Evolutionary conservation across 2,113 vertebrate genomes (phyloP).

Genomic region (Crypturellus undulatus): DNA sequence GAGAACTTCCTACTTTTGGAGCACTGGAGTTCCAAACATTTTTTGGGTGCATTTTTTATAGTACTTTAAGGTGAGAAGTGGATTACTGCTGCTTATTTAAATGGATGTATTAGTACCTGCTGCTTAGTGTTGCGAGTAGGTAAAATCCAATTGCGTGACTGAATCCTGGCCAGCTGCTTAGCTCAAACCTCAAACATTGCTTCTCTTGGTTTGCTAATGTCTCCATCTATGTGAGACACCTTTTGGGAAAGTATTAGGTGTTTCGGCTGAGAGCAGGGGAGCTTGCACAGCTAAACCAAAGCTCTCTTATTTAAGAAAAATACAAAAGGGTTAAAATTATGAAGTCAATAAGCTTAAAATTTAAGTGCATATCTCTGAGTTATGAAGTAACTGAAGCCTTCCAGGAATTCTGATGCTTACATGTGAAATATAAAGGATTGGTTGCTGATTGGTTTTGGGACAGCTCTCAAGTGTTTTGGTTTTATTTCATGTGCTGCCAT

Average conservation of each 20-base stretch:
- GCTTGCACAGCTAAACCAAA: not conserved
- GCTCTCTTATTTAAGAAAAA: not conserved
- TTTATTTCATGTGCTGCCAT: conserved; percentile 59
- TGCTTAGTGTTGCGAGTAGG: not conserved
- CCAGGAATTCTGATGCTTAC: not conserved
- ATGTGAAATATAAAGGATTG: not conserved
- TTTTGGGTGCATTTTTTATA: not conserved
- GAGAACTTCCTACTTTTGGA: not conserved
- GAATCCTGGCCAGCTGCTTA: accelerated
- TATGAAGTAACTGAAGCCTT: not conserved
- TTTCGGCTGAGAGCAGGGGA: not conserved
- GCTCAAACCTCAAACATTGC: not conserved
- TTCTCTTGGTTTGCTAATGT: not conserved
- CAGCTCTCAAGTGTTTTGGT: not conserved
- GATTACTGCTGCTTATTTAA: not conserved
- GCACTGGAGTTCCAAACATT: not conserved
- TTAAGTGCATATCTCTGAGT: not conserved
- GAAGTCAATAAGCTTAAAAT: not conserved
- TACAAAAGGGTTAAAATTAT: too few species aligned
- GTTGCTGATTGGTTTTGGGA: not conserved
- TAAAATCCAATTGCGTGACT: not conserved
- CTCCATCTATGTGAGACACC: not conserved
- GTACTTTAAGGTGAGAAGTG: not conserved
- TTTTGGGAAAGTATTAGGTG: accelerated
- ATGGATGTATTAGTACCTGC: not conserved